Base-by-base conservation (phyloP, 2,113 vertebrate species). In the Xenopus borealis region DNA sequence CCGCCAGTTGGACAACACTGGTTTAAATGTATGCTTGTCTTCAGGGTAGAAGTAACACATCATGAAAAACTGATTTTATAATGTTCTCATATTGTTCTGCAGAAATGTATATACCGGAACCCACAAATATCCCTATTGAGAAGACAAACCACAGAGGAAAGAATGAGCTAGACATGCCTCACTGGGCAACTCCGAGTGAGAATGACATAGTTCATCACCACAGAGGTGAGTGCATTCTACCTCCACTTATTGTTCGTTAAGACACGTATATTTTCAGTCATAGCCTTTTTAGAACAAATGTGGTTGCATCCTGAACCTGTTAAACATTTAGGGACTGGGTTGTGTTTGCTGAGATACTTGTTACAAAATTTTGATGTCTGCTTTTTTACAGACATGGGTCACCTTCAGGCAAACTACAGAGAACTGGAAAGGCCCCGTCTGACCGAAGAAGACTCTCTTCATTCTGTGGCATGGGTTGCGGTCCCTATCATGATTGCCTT, bases 41-140 rank as follows among this genome's bases (percentile, higher is more conserved):
- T 27, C 23, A 27, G 23, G 3, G 23, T 27, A 27, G 23, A 27
- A 27, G 23, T 40, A 6, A 9, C 5, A 40, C 8, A 40, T 40
- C 33, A 40, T 40, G 33, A 9, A 9, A 40, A 40, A 40, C 5
- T 40, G 33, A 4, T 40, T 40, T 12, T 61, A 61, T 61, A 23
- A 7, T 61, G 18, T 23, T 8, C 6, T 52, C 13, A 57, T 57
- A 33, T 33, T 14, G 7, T 85, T 83, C 85, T 80, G 30, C 79
- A 96, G 94, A 95, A 80, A 90, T 91, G 86, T 93, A 94, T 45
- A 85, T 91, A 50, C 94, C 94, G 10, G 92, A 93, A 72, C 90
- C 92, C 33, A 96, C 94, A 62, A 96, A 96, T 45, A 81, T 96
- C 16, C 94, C 94, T 57, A 96, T 96, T 66, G 94, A 96, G 86